Conservation (phyloP, 64 coral and sea anemone genomes). For the Porites lutea region DNA sequence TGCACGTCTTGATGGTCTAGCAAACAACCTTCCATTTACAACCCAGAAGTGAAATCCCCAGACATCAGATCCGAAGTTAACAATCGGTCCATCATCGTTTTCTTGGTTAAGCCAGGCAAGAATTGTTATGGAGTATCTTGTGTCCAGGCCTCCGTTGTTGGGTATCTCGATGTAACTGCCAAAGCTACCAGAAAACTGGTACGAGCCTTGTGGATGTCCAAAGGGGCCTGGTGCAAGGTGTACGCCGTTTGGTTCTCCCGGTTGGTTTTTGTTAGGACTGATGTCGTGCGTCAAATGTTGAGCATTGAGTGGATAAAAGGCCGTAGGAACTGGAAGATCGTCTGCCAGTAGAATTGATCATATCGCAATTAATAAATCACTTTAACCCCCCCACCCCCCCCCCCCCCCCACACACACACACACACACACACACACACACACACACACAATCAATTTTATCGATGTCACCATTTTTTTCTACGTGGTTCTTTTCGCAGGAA, state of each 20-base stretch:
- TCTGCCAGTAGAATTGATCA: not conserved
- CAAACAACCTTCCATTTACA: not conserved
- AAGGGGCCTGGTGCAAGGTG: not conserved
- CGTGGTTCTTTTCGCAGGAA: too few relatives aligned
- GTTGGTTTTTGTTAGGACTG: not conserved
- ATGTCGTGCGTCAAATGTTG: not conserved
- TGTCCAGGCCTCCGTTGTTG: not conserved
- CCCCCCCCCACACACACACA: too few relatives aligned
- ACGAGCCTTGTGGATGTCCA: not conserved
- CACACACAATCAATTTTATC: too few relatives aligned
- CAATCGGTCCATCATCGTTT: not conserved
- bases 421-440: too few relatives aligned
- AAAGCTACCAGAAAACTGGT: not conserved
- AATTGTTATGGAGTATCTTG: constrained; percentile 8
- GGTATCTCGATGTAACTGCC: constrained; percentile 7
- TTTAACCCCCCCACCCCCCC: too few relatives aligned
- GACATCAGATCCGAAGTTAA: not conserved
- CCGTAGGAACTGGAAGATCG: not conserved
- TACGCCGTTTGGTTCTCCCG: not conserved
- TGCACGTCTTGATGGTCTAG: not conserved
- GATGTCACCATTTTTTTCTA: too few relatives aligned
- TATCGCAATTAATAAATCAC: not conserved
- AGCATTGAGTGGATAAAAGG: constrained; percentile 4
- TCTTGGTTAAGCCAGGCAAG: not conserved
- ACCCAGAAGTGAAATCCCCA: constrained; percentile 13